These are phyloP conservation scores for Fregetta grallaria DNA, from an alignment of 2,113 vertebrate species.

Conservation along the genomic window DNA sequence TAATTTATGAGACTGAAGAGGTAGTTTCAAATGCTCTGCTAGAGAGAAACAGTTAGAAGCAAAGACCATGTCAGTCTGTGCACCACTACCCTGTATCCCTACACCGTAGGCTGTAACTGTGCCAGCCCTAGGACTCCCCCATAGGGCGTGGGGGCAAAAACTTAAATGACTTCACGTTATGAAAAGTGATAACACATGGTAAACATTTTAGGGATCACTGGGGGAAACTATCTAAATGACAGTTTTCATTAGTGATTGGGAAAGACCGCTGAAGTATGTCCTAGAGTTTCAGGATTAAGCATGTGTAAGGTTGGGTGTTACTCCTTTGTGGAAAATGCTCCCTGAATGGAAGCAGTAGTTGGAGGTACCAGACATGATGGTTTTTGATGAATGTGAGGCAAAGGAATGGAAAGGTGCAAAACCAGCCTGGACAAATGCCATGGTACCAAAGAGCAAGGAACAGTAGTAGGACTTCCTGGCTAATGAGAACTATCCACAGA, in stretches of 20 bases:
- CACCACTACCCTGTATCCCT: neutral
- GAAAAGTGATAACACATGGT: neutral
- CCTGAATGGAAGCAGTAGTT: neutral
- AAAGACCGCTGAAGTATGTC: neutral
- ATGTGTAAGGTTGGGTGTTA: neutral
- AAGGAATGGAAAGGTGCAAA: neutral
- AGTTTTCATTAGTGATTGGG: neutral
- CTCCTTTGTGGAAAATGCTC: neutral
- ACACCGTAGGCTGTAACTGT: fast-evolving
- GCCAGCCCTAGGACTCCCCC: neutral
- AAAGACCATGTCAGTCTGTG: neutral
- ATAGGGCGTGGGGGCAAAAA: too few species aligned
- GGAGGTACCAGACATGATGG: neutral
- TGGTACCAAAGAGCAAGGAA: neutral
- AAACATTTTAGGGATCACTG: neutral
- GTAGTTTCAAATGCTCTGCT: neutral
- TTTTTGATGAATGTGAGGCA: neutral
- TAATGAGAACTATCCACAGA: neutral
- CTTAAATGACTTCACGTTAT: fast-evolving
- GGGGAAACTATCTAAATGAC: neutral
- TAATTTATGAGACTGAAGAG: neutral
- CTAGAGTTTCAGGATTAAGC: neutral
- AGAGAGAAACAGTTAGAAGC: neutral
- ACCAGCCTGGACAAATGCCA: neutral
- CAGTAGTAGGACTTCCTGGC: neutral